Conservation (phyloP, 92 coral and sea anemone genomes). For the Chrysogorgia sp. region DNA sequence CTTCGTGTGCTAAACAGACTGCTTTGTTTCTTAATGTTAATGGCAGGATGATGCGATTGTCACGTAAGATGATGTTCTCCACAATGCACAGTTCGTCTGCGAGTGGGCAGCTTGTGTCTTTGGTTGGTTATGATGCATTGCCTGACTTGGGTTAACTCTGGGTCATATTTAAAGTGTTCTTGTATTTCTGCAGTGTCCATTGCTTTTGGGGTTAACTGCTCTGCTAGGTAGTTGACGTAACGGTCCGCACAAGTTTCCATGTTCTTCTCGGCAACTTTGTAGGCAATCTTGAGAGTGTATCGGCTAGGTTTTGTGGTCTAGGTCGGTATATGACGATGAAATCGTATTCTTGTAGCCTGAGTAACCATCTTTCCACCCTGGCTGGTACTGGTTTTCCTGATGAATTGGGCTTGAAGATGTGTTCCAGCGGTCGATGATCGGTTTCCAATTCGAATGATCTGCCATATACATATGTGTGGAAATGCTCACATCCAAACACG, state of each 20-base stretch:
- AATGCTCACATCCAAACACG: not conserved
- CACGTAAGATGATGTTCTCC: constrained; percentile 46
- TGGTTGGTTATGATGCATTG: constrained; percentile 23
- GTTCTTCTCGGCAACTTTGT: constrained; percentile 45
- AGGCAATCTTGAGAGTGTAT: constrained; percentile 6
- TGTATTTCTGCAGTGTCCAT: constrained; percentile 29
- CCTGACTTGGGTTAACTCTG: too few relatives aligned
- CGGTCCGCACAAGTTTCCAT: constrained; percentile 53
- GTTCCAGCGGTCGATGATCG: constrained; percentile 16
- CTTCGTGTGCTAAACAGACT: constrained; percentile 53
- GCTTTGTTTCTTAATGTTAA: constrained; percentile 11
- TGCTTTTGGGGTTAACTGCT: constrained; percentile 30
- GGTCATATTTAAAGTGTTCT: constrained; percentile 37
- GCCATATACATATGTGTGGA: constrained; percentile 10
- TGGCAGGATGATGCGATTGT: constrained; percentile 10
- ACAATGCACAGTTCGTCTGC: constrained; percentile 50
- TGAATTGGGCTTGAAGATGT: constrained; percentile 22
- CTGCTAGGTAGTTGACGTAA: constrained; percentile 40
- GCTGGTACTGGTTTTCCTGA: constrained; percentile 9
- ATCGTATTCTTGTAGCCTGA: constrained; percentile 7
- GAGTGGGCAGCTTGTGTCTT: constrained; percentile 20
- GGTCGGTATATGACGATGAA: constrained; percentile 16
- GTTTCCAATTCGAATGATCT: constrained; percentile 18
- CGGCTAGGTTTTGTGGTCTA: constrained; percentile 16
- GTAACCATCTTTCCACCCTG: constrained; percentile 17